These are phyloP conservation scores for Loxodonta africana DNA, from an alignment of 2,113 vertebrate genomes.

Conservation along the genomic window DNA sequence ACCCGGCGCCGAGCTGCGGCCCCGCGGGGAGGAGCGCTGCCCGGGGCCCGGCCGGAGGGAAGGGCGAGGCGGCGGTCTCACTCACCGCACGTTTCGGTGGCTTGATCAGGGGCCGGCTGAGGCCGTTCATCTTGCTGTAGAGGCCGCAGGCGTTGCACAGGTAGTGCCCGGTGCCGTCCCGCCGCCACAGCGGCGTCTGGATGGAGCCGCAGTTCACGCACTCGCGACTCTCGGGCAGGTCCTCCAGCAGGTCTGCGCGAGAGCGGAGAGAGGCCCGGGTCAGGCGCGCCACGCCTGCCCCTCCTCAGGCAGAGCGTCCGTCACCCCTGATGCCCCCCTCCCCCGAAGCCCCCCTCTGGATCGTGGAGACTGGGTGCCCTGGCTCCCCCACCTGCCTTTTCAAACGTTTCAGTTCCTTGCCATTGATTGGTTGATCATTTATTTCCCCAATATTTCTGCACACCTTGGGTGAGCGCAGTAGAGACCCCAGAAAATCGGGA, in stretches of 20 bases:
- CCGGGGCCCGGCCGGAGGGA: background rate
- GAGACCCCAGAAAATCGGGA: too few relatives aligned
- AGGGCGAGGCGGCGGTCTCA: background rate
- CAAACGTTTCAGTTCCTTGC: background rate
- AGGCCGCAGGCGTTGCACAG: slow-evolving; percentile 99
- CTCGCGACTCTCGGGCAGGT: slow-evolving; percentile 96
- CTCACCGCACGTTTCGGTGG: slow-evolving; percentile 99
- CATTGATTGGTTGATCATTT: background rate
- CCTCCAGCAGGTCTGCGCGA: slow-evolving; percentile 94
- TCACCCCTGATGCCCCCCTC: background rate
- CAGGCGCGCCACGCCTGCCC: background rate
- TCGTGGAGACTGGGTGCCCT: fast-evolving
- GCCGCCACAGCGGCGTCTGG: slow-evolving; percentile 98
- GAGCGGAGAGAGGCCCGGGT: background rate
- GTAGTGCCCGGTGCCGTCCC: slow-evolving; percentile 99
- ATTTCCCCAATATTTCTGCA: background rate
- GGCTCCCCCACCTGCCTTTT: background rate
- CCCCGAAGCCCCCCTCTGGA: background rate
- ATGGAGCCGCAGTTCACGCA: slow-evolving; percentile 99
- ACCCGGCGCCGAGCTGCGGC: too few relatives aligned
- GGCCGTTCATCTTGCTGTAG: slow-evolving; percentile 99
- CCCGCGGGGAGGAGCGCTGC: background rate
- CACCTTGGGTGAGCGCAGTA: background rate
- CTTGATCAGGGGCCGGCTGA: slow-evolving; percentile 99
- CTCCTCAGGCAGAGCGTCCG: background rate